A percentile compares a stretch with the other conserved stretches of the same genome.
Conservation (phyloP, 2,797 vertebrate genomes). For the Apodemus agrarius region DNA sequence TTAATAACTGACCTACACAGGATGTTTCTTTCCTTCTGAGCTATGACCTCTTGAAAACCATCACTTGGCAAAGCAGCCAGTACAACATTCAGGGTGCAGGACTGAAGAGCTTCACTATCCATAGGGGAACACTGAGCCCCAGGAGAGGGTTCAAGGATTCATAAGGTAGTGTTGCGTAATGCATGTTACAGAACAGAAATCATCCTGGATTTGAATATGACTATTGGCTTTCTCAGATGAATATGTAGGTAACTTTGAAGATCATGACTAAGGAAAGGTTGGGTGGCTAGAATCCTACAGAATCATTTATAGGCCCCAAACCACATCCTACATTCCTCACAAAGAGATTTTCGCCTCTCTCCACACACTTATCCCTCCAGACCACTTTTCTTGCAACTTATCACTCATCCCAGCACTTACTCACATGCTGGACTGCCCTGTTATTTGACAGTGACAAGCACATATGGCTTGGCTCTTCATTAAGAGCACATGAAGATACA, state of each 20-base stretch:
- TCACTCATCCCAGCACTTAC: constrained; percentile 48
- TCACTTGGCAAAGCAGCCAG: neutral
- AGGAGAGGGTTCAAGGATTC: constrained; percentile 61
- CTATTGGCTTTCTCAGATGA: constrained; percentile 52
- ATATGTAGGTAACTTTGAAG: constrained; percentile 44
- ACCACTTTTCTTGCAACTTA: constrained; percentile 56
- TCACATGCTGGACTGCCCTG: constrained; percentile 59
- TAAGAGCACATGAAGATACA: constrained; percentile 32
- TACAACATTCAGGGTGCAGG: constrained; percentile 16
- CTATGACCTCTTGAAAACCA: constrained; percentile 57
- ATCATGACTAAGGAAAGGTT: neutral
- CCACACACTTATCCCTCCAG: constrained; percentile 13
- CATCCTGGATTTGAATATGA: constrained; percentile 38
- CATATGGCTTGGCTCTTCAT: constrained; percentile 48
- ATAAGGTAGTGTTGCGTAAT: constrained; percentile 54
- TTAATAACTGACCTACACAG: constrained; percentile 47
- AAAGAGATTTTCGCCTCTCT: constrained; percentile 34
- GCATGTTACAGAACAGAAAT: constrained; percentile 63
- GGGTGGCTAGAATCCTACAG: neutral
- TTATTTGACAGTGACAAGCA: constrained; percentile 63
- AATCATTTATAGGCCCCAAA: neutral
- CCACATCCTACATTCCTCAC: constrained; percentile 25
- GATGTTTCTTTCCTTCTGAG: neutral
- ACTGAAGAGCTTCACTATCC: constrained; percentile 69
- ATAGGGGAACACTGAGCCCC: constrained; percentile 64